Evolutionary conservation across 2,113 vertebrate genomes (phyloP).

Genomic region (Anguilla japonica): DNA sequence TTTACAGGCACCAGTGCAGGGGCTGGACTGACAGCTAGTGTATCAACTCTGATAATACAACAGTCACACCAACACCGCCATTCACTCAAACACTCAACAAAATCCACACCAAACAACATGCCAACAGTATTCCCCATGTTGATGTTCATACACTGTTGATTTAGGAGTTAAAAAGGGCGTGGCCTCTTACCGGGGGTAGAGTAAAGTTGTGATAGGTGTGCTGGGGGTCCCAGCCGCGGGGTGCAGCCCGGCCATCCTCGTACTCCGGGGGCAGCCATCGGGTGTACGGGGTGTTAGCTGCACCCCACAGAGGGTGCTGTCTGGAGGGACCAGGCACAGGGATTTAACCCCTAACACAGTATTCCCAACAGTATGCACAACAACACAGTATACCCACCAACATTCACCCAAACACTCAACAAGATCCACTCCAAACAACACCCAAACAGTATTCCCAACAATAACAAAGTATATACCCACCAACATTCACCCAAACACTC

Average conservation of each 20-base stretch:
- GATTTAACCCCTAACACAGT: neutral
- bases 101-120: too few relatives aligned
- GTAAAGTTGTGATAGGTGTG: slow-evolving; percentile 65
- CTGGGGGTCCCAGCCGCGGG: slow-evolving; percentile 68
- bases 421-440: neutral
- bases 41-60: too few relatives aligned
- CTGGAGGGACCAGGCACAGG: slow-evolving; percentile 41
- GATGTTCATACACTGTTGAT: slow-evolving; percentile 15
- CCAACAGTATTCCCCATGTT: too few relatives aligned
- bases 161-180: neutral
- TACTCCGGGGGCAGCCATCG: slow-evolving; percentile 74
- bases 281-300: slow-evolving; percentile 70
- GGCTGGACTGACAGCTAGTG: too few relatives aligned
- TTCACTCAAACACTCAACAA: too few relatives aligned
- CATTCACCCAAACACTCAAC: neutral
- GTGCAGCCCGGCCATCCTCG: slow-evolving; percentile 64
- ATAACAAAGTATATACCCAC: neutral
- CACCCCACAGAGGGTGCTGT: slow-evolving; percentile 66
- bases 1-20: neutral
- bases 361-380: neutral
- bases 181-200: slow-evolving; percentile 66
- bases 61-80: too few relatives aligned
- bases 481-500: neutral
- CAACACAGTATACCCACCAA: neutral
- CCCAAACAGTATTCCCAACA: neutral